Base-by-base conservation (phyloP, 2,113 vertebrate genomes). In the Kryptolebias marmoratus region DNA sequence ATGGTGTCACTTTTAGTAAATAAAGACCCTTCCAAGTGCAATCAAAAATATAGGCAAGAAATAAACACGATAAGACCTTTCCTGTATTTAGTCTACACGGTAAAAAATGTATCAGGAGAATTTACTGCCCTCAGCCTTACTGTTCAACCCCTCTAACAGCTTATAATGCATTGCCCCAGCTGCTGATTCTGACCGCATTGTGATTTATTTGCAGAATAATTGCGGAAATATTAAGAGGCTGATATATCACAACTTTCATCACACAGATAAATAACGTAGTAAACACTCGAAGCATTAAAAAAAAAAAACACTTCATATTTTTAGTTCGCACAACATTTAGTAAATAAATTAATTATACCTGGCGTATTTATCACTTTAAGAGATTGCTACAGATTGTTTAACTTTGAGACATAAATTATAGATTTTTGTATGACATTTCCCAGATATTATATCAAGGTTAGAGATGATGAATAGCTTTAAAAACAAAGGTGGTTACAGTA, bases 51-150 rank as follows among this genome's bases (percentile, higher is more conserved):
- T 61, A 54, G 47, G 44, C 66, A 76, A 83, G 75, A 77, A 84
- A 85, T 77, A 84, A 66, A 75, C 64, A 64, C 70, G 69, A 71
- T 75, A 60, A 79, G 65, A 81, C 74, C 66, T 84, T 68, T 74
- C 70, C 76, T 82, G 60, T 63, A 65, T 68, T 87, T 66, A 71
- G 69, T 82, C 76, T 69, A 81, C 80, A 67, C 71, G 68, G 71
- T 77, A 62, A 85, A 87, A 86, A 84, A 86, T 88, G 78, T 78
- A 87, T 83, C 78, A 48, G 54, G 70, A 77, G 73, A 86, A 81
- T 88, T 85, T 84, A 84, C 62, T 87, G 86, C 75, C 80, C 77
- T 75, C 81, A 77, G 76, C 68, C 70, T 73, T 71, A 63, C 76
- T 74, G 73, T 79, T 88, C 82, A 81, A 80, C 77, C 77, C 66